Base-by-base conservation (phyloP, 2,113 vertebrate species). In the Genyomyrus donnyi region DNA sequence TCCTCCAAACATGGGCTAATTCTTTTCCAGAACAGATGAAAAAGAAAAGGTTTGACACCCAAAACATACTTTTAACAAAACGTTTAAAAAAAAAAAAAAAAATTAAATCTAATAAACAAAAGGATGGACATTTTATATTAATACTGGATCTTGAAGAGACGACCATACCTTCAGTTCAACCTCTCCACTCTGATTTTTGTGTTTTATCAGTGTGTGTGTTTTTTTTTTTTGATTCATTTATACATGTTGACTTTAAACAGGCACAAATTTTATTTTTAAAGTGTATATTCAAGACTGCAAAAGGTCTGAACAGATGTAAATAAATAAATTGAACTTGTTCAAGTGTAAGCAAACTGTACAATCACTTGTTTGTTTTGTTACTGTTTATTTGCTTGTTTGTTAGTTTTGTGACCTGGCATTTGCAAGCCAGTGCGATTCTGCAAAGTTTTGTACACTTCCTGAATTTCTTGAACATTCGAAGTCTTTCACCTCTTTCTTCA, bases 291-390 rank as follows among this genome's bases (percentile, higher is more conserved):
- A 49, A 87, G 88, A 88, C 88, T 91, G 91, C 91, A 91, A 91
- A 89, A 91, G 92, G 91, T 89, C 90, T 92, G 93, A 92, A 91
- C 91, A 90, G 85, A 89, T 94, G 93, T 95, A 95, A 94, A 95
- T 94, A 95, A 93, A 93, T 87, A 62, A 90, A 91, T 91, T 92
- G 88, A 93, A 92, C 92, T 92, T 93, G 90, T 92, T 31, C 49
- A 56, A 48, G 3, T 87, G 70, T 62, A 39, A 62, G 39, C 62
- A 66, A 45, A 48, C 56, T 48, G 17, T 50, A 53, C 15, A 31
- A 17, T 56, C 21, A 35, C 89, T 42, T 85, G 24, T 39, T 83
- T 24, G 24, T 19, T 90, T 46, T 74, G 87, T 10, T 90, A 21
- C 56, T 58, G 56, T 35, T 52, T 50, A 13, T 74, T 35, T 66